These are phyloP conservation scores for Resseliella maxima DNA, from an alignment of 2,888 invertebrate species.

Conservation along the genomic window DNA sequence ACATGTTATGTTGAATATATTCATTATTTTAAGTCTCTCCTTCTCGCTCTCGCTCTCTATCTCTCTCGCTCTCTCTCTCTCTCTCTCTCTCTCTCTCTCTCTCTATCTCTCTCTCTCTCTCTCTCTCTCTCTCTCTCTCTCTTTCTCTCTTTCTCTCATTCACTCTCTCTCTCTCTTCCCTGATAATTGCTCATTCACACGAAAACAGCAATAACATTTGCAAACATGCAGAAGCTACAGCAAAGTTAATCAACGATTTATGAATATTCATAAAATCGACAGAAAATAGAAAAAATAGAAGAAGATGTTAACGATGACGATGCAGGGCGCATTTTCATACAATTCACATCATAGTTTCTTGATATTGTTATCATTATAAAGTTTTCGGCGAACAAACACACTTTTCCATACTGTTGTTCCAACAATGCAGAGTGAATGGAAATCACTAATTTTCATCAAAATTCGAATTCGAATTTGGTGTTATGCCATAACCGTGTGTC, in stretches of 20 bases:
- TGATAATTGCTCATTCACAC: slow-evolving; percentile 31
- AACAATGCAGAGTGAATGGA: too few species aligned
- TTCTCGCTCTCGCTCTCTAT: too few species aligned
- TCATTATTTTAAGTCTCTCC: neutral
- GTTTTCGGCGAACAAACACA: neutral
- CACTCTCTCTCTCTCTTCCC: too few species aligned
- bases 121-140: too few species aligned
- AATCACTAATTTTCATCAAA: too few species aligned
- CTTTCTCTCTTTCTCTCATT: too few species aligned
- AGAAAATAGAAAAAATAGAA: neutral
- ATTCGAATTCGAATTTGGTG: neutral
- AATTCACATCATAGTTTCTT: neutral
- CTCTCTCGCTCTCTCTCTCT: too few species aligned
- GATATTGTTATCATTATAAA: neutral
- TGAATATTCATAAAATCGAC: slow-evolving; percentile 39
- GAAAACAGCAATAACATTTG: slow-evolving; percentile 26
- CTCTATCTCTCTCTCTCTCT: too few species aligned
- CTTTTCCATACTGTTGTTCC: neutral
- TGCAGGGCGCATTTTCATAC: neutral
- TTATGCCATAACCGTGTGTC: neutral
- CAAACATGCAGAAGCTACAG: neutral
- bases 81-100: too few species aligned
- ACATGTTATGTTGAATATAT: slow-evolving; percentile 2
- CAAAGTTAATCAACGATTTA: slow-evolving; percentile 30
- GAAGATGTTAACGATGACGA: neutral